phyloP scores from a whole-genome alignment of 2,113 vertebrate genomes.

The Carassius carassius region DNA sequence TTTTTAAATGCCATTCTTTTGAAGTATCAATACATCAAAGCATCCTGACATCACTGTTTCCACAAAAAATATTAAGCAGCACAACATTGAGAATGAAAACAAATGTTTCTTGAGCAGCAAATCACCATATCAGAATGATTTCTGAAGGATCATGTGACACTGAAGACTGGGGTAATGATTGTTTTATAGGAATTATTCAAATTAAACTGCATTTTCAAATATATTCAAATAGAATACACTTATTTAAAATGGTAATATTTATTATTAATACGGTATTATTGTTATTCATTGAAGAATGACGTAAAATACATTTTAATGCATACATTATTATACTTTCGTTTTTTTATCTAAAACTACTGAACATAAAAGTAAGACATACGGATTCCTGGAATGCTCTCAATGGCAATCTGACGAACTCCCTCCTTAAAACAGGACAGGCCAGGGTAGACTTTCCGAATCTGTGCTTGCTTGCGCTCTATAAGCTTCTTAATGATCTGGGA shows the following conservation, averaged over 20 bases:
- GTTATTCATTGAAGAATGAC: no score
- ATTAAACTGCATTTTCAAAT: no score
- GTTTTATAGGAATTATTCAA: no score
- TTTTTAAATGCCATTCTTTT: neutral
- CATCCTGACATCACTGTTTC: neutral
- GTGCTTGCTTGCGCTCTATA: slow-evolving; percentile 97
- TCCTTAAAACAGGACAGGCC: slow-evolving; percentile 99
- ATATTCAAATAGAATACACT: no score
- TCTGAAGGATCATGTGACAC: no score
- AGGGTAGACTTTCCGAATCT: slow-evolving; percentile 97
- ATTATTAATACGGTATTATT: no score
- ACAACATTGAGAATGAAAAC: neutral
- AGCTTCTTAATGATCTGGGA: slow-evolving; percentile 97
- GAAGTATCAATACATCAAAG: neutral
- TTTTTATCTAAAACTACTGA: no score
- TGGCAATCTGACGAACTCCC: slow-evolving; percentile 96
- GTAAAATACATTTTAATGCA: no score
- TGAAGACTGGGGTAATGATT: no score
- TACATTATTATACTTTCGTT: no score
- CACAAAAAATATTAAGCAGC: neutral
- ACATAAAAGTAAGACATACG: slow-evolving; percentile 76
- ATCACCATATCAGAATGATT: neutral
- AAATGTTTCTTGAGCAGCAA: neutral
- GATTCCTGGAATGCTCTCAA: slow-evolving; percentile 99
- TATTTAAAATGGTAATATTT: no score